Percentiles rank a stretch among this genome's conserved stretches.
Evolutionary conservation across 1,140 invertebrate genomes (phyloP).

Genomic region (Ylistrum balloti): DNA sequence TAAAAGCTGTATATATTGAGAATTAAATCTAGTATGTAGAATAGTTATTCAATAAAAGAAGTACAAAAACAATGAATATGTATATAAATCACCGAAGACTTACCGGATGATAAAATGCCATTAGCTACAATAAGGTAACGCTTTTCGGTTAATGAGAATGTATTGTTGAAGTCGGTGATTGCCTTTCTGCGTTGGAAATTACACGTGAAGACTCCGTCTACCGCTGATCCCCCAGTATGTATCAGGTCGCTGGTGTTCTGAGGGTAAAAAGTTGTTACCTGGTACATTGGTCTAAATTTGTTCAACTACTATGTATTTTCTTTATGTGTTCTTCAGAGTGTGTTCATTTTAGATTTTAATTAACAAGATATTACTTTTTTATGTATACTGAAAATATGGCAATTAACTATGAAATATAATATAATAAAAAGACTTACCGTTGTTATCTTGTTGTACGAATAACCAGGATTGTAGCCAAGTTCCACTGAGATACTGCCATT

Average conservation of each 20-base stretch:
- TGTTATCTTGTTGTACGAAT: neutral
- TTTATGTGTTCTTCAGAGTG: too few relatives aligned
- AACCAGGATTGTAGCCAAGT: slow-evolving; percentile 12
- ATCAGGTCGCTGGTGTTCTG: neutral
- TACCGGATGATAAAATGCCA: neutral
- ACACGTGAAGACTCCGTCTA: neutral
- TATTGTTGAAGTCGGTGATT: neutral
- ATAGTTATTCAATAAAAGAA: too few relatives aligned
- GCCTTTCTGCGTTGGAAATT: neutral
- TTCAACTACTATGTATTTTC: too few relatives aligned
- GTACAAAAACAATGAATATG: too few relatives aligned
- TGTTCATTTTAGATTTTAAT: too few relatives aligned
- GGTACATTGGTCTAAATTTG: too few relatives aligned
- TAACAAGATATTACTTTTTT: too few relatives aligned
- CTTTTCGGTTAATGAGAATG: neutral
- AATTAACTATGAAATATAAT: too few relatives aligned
- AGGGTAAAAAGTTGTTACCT: too few relatives aligned
- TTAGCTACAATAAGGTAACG: neutral
- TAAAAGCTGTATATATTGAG: too few relatives aligned
- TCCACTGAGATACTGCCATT: slow-evolving; percentile 33
- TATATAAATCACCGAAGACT: neutral
- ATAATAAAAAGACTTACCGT: neutral
- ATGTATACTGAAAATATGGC: too few relatives aligned
- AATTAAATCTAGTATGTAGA: too few relatives aligned
- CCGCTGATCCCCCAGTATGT: neutral